Evolutionary conservation across 2,113 vertebrate species (phyloP).

Genomic region (Microcebus tavaratra): DNA sequence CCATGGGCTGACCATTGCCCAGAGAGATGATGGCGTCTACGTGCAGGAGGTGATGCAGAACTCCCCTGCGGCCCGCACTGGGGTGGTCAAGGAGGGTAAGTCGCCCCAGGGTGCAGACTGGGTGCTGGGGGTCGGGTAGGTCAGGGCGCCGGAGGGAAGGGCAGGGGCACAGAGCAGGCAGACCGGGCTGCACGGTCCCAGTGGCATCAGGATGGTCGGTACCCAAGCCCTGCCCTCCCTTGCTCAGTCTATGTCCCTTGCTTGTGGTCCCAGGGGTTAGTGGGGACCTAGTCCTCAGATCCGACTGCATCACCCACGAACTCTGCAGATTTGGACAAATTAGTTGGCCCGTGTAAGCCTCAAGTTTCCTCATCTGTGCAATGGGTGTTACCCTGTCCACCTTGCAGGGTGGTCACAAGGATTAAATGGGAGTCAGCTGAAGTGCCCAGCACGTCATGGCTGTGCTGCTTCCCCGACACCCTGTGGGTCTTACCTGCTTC

Average conservation of each 20-base stretch:
- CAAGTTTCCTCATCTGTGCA: not conserved
- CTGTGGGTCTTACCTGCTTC: not conserved
- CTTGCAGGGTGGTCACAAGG: not conserved
- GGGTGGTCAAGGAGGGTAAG: slow-evolving; percentile 93
- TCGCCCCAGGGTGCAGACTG: accelerated
- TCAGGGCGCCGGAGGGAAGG: not conserved
- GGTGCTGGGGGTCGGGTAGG: not conserved
- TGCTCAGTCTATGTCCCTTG: not conserved
- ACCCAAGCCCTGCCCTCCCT: not conserved
- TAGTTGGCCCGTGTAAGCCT: not conserved
- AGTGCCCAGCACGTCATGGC: accelerated
- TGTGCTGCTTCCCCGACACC: not conserved
- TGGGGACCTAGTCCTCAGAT: not conserved
- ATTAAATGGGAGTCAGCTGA: not conserved
- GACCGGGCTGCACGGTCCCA: not conserved
- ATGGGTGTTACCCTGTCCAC: not conserved
- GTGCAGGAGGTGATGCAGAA: slow-evolving; percentile 92
- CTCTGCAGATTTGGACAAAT: not conserved
- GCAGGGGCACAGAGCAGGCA: not conserved
- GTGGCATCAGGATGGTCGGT: not conserved
- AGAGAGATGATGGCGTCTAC: slow-evolving; percentile 90
- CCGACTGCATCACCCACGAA: too few relatives aligned
- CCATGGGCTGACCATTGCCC: slow-evolving; percentile 93
- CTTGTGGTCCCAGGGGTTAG: not conserved
- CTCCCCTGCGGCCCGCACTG: slow-evolving; percentile 91